Evolutionary conservation across 2,113 vertebrate species (phyloP), one percentile per base, ranked within the genome.

Genomic region (Nettapus auritus): DNA sequence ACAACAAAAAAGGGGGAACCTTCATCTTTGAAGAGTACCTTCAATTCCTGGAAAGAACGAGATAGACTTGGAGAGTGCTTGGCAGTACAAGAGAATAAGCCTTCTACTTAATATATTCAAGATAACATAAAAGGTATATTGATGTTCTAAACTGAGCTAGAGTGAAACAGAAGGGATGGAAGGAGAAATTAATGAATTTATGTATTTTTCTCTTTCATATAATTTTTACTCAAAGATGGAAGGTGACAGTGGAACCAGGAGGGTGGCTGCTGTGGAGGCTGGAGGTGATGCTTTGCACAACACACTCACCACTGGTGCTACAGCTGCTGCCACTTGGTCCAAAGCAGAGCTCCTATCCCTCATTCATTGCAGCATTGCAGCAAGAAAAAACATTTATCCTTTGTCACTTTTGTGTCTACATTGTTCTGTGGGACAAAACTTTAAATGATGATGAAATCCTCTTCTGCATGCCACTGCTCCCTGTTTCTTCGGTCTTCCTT

Each of bases 221-320:
- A 40, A 15, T 40, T 40, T 85, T 1, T 11, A 79, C 21, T 4
- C 63, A 64, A 28, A 31, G 63, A 9, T 22, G 11, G 17, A 57
- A 68, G 9, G 2, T 11, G 70, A 11, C 48, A 64, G 25, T 52
- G 53, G 34, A 64, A 40, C 26, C n/a, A 42, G 5, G 19, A 76
- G 31, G 6, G 21, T 83, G 53, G 28, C 15, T 53, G 40, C 53
- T 86, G 42, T 0, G 1, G 20, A 70, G 8, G 34, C 3, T 75
- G 56, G 36, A 77, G 34, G 40, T 42, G 34, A 13, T 52, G 21
- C 7, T 67, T 31, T 33, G 23, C 52, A 80, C 18, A 76, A 6
- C 1, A 7, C 36, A 36, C 1, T 1, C 2, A n/a, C 38, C 48
- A 17, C 31, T 34, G 59, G n/a, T 62, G 13, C 13, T 18, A 3